Evolutionary conservation across 1,140 invertebrate genomes (phyloP).

Genomic region (Penaeus vannamei): DNA sequence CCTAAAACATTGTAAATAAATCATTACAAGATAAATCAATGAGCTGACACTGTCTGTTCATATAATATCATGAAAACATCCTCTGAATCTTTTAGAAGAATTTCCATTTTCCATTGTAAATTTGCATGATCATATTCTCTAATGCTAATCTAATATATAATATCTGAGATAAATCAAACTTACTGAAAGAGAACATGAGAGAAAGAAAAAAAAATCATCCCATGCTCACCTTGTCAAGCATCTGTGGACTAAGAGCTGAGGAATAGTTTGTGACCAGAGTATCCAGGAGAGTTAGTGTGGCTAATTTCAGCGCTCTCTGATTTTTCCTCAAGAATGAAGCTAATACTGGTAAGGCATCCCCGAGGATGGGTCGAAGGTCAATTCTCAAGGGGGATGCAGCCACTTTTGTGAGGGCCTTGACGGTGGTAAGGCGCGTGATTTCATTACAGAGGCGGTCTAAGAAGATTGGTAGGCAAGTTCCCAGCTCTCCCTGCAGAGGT

Average conservation of each 20-base stretch:
- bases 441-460: slow-evolving; percentile 95
- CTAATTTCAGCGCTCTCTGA: slow-evolving; percentile 93
- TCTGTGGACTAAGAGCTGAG: slow-evolving; percentile 71
- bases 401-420: slow-evolving; percentile 95
- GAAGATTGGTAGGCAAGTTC: slow-evolving; percentile 91
- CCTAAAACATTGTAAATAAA: slow-evolving; percentile 72
- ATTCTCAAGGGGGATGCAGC: slow-evolving; percentile 91
- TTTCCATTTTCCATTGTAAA: no score
- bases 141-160: no score
- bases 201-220: slow-evolving; percentile 8
- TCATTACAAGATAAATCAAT: not conserved
- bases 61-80: no score
- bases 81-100: no score
- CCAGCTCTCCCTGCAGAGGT: slow-evolving; percentile 77
- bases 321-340: slow-evolving; percentile 95
- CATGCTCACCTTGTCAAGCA: slow-evolving; percentile 62
- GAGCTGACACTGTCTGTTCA: no score
- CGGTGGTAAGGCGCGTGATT: slow-evolving; percentile 95
- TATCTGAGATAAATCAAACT: no score
- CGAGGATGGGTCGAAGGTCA: slow-evolving; percentile 87
- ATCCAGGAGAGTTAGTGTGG: slow-evolving; percentile 91
- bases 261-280: slow-evolving; percentile 87
- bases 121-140: no score
- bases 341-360: slow-evolving; percentile 90
- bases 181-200: no score